These are phyloP conservation scores for Lasioglossum pauxillum DNA, from an alignment of 2,888 invertebrate genomes.

Conservation along the genomic window DNA sequence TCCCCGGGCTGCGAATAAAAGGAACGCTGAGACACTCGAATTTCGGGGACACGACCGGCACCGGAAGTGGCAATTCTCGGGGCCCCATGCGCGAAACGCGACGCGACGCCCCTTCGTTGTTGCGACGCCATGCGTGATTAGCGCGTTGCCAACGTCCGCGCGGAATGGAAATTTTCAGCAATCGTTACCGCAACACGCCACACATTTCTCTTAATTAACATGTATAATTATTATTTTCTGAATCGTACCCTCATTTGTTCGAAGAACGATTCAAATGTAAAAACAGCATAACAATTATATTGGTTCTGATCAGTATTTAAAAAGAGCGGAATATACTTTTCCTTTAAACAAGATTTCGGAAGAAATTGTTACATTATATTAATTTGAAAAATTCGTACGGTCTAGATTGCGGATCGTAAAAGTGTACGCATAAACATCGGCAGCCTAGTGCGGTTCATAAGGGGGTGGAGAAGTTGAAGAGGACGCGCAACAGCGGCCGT, in stretches of 20 bases:
- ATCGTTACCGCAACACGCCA: neutral
- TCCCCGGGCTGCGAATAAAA: conserved; percentile 2
- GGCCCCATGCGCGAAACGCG: neutral
- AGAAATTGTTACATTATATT: neutral
- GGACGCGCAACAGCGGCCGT: neutral
- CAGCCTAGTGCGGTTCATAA: neutral
- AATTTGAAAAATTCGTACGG: neutral
- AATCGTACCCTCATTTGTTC: neutral
- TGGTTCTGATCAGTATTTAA: no score
- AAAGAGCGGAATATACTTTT: no score
- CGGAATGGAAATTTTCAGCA: neutral
- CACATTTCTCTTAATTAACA: no score
- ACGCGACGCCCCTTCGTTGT: neutral
- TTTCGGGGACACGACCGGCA: neutral
- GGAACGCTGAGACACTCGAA: neutral
- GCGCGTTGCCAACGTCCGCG: neutral
- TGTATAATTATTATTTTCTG: neutral
- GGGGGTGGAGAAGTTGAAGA: neutral
- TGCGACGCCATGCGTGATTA: neutral
- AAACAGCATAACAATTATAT: no score
- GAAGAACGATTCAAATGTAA: no score
- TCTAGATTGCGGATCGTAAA: no score
- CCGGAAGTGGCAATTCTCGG: conserved; percentile 1
- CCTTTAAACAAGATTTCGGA: neutral
- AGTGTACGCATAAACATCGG: no score